Percentiles rank a stretch among this genome's conserved stretches.
Evolutionary conservation across 2,797 vertebrate species (phyloP).

Genomic region (Pseudochirops corinnae): DNA sequence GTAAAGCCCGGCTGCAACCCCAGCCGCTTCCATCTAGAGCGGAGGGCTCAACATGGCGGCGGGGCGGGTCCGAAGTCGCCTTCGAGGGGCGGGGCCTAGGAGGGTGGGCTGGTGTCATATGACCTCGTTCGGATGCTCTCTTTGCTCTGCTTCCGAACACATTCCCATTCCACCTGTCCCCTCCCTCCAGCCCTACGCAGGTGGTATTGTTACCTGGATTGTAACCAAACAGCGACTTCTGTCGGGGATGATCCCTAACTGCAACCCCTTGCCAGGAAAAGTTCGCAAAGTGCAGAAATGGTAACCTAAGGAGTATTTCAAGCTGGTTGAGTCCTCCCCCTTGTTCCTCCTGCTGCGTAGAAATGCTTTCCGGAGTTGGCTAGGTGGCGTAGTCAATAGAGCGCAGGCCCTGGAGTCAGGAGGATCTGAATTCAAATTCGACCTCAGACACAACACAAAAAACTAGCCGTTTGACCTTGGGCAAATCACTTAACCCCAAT

Average conservation of each 20-base stretch:
- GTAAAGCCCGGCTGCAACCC: background rate
- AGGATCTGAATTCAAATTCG: no score
- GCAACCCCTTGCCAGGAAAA: background rate
- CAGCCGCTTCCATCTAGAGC: background rate
- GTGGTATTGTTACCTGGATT: background rate
- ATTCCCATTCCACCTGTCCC: fast-evolving
- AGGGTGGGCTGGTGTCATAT: no score
- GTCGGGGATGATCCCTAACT: fast-evolving
- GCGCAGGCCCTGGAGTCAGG: no score
- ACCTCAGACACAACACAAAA: no score
- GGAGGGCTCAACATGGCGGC: slow-evolving; percentile 81
- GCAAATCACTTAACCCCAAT: no score
- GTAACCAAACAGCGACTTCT: background rate
- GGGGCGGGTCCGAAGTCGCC: background rate
- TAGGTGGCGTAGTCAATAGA: no score
- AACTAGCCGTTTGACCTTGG: no score
- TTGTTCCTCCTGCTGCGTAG: no score
- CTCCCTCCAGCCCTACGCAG: background rate
- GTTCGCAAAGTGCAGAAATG: background rate
- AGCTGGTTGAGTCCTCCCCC: background rate
- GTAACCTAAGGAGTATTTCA: background rate
- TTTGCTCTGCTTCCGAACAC: background rate
- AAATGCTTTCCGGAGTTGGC: background rate
- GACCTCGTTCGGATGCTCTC: background rate
- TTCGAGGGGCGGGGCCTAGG: fast-evolving